phyloP scores from a whole-genome alignment of 2,888 invertebrate species.

The Caenorhabditis wallacei region DNA sequence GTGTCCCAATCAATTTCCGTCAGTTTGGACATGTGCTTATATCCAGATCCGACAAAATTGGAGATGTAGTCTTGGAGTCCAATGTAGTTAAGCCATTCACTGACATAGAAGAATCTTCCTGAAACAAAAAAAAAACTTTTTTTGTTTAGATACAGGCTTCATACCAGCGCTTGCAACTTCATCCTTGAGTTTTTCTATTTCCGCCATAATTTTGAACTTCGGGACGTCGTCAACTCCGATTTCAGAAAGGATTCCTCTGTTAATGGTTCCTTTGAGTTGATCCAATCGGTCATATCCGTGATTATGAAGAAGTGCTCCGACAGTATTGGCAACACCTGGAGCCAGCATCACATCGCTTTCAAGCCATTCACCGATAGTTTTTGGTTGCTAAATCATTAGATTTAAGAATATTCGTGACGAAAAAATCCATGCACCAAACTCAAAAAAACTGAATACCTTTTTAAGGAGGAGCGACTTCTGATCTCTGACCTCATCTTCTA shows the following conservation, averaged over 20 bases:
- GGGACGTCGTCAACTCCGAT: slow-evolving; percentile 69
- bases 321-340: slow-evolving; percentile 46
- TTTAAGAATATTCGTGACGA: background rate
- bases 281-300: slow-evolving; percentile 65
- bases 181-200: slow-evolving; percentile 64
- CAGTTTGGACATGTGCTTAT: slow-evolving; percentile 73
- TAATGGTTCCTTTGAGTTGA: slow-evolving; percentile 56
- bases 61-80: slow-evolving; percentile 77
- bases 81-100: slow-evolving; percentile 79
- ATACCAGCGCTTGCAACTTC: slow-evolving; percentile 55
- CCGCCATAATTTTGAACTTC: slow-evolving; percentile 64
- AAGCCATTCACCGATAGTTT: slow-evolving; percentile 61
- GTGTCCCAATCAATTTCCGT: slow-evolving; percentile 50
- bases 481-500: slow-evolving; percentile 51
- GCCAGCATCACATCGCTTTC: slow-evolving; percentile 56
- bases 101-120: slow-evolving; percentile 74
- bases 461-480: slow-evolving; percentile 22
- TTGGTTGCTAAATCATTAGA: slow-evolving; percentile 28
- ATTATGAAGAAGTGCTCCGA: slow-evolving; percentile 59
- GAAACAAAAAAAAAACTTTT: background rate
- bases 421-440: background rate
- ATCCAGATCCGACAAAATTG: slow-evolving; percentile 76
- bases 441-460: slow-evolving; percentile 27
- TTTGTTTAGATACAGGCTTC: background rate
- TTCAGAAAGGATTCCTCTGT: slow-evolving; percentile 62